Conservation (phyloP, 35 echinoderm and acorn worm species). For the Heliocidaris tuberculata region DNA sequence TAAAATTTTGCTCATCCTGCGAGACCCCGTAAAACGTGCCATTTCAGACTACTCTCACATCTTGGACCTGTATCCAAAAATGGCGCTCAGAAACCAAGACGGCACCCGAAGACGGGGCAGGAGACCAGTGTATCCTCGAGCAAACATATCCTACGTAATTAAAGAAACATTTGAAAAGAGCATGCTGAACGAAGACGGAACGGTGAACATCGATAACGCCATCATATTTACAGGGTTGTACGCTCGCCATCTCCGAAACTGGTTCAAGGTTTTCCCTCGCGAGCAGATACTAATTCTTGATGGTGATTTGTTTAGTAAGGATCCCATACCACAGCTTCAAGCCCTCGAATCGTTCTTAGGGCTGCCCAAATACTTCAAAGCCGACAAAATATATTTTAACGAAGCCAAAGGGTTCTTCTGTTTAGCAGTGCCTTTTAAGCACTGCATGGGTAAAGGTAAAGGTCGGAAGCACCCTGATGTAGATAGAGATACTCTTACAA, state of each 20-base stretch:
- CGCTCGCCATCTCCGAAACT: neutral
- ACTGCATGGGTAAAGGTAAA: conserved; percentile 13
- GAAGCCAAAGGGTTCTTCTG: conserved; percentile 41
- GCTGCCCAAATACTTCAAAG: conserved; percentile 17
- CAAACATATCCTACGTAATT: neutral
- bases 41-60: conserved; percentile 52
- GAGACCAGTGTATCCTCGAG: neutral
- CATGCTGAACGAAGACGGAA: conserved; percentile 14
- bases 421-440: neutral
- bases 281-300: conserved; percentile 53
- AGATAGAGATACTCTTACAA: neutral
- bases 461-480: conserved; percentile 42
- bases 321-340: conserved; percentile 29
- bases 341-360: conserved; percentile 47
- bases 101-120: too few species aligned
- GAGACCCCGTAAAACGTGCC: conserved; percentile 51
- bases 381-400: conserved; percentile 8
- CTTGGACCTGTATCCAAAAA: neutral
- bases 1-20: conserved; percentile 42
- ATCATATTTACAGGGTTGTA: conserved; percentile 45
- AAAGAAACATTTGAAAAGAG: conserved; percentile 27
- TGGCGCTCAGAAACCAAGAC: neutral
- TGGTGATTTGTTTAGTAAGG: conserved; percentile 15
- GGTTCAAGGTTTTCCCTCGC: conserved; percentile 41
- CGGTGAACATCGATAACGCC: conserved; percentile 11